Evolutionary conservation across 64 coral and sea anemone species (phyloP).

Genomic region (Exaiptasia diaphana): DNA sequence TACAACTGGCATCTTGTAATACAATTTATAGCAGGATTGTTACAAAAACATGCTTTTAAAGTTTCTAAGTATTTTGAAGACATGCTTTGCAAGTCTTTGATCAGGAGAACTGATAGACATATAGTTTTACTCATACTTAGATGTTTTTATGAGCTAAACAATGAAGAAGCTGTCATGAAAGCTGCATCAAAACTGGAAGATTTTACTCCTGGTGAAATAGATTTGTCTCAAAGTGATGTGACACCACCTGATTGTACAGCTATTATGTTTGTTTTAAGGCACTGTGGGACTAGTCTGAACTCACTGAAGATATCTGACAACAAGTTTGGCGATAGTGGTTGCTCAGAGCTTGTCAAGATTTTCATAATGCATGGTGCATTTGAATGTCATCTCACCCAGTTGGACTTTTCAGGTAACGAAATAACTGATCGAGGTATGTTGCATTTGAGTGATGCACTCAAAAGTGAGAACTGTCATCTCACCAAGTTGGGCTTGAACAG

Average conservation of each 20-base stretch:
- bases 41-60: not conserved
- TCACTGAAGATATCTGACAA: not conserved
- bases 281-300: not conserved
- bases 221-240: not conserved
- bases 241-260: not conserved
- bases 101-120: too few species aligned
- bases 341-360: not conserved
- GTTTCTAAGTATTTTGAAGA: not conserved
- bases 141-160: not conserved
- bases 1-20: constrained; percentile 16
- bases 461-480: constrained; percentile 25
- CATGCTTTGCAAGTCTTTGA: too few species aligned
- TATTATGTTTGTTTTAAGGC: not conserved
- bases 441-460: constrained; percentile 14
- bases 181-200: not conserved
- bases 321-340: not conserved
- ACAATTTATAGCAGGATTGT: constrained; percentile 18
- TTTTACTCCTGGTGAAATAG: too few species aligned
- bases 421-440: constrained; percentile 35
- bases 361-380: not conserved
- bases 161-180: not conserved
- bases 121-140: not conserved
- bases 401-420: too few species aligned
- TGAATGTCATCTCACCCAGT: too few species aligned
- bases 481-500: constrained; percentile 3